Evolutionary conservation across 2,797 vertebrate genomes (phyloP).

Genomic region (Toxotes lorentzi): DNA sequence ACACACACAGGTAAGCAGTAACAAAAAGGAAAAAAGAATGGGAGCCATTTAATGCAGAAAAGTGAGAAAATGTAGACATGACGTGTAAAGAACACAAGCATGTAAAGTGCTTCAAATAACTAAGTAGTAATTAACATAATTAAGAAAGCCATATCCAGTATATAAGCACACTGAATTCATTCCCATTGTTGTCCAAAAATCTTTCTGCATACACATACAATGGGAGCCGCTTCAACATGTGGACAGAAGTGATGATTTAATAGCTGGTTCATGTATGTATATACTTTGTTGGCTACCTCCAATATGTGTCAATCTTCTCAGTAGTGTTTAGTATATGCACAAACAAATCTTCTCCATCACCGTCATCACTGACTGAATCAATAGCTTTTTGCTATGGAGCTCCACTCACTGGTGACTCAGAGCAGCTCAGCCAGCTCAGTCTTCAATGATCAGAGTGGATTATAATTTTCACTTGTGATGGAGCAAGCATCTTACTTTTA

Average conservation of each 20-base stretch:
- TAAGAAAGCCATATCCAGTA: not conserved
- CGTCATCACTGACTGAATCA: not conserved
- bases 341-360: not conserved
- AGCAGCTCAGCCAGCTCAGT: not conserved
- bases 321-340: not conserved
- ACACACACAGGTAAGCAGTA: constrained; percentile 7
- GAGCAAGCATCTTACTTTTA: not conserved
- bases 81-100: not conserved
- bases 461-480: not conserved
- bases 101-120: not conserved
- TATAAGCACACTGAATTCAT: not conserved
- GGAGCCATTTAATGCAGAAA: constrained; percentile 8
- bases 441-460: not conserved
- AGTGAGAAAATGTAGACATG: not conserved
- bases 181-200: not conserved
- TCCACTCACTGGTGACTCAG: not conserved
- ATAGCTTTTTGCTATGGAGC: not conserved
- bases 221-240: not conserved
- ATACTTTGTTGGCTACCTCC: not conserved
- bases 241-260: not conserved
- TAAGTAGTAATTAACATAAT: not conserved
- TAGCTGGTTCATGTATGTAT: not conserved
- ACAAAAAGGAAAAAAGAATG: not conserved
- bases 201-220: not conserved
- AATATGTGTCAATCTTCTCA: not conserved